phyloP scores from a whole-genome alignment of 2,888 invertebrate species.

The Spilarctia lutea region DNA sequence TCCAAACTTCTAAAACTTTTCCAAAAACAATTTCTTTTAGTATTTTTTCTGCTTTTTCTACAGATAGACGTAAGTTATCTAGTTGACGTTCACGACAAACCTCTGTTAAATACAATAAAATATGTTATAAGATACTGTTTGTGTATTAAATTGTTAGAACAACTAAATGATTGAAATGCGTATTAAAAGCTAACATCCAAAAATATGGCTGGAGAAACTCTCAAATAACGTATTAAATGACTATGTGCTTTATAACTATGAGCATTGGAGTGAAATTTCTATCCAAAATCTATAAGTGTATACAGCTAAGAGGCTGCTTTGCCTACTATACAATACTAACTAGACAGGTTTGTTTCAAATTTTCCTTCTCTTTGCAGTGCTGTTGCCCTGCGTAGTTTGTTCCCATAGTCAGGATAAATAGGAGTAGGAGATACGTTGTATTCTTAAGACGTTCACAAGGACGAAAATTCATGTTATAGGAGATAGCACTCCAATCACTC shows the following conservation, averaged over 20 bases:
- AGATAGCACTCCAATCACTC: constrained; percentile 19
- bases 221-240: not conserved
- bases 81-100: constrained; percentile 70
- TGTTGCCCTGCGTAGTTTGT: no score
- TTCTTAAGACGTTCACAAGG: no score
- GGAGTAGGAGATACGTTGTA: no score
- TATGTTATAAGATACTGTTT: not conserved
- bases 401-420: no score
- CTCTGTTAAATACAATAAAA: constrained; percentile 56
- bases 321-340: no score
- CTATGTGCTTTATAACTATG: not conserved
- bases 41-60: constrained; percentile 44
- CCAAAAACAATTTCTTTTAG: not conserved
- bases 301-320: no score
- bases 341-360: no score
- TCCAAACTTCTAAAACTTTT: constrained; percentile 1
- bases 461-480: not conserved
- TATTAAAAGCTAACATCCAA: no score
- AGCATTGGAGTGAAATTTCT: not conserved
- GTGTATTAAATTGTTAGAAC: not conserved
- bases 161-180: not conserved
- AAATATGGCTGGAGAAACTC: no score
- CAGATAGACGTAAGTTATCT: constrained; percentile 55
- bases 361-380: no score
- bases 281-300: not conserved